Evolutionary conservation across 1,140 invertebrate species (phyloP).

Genomic region (Chironomus tepperi): DNA sequence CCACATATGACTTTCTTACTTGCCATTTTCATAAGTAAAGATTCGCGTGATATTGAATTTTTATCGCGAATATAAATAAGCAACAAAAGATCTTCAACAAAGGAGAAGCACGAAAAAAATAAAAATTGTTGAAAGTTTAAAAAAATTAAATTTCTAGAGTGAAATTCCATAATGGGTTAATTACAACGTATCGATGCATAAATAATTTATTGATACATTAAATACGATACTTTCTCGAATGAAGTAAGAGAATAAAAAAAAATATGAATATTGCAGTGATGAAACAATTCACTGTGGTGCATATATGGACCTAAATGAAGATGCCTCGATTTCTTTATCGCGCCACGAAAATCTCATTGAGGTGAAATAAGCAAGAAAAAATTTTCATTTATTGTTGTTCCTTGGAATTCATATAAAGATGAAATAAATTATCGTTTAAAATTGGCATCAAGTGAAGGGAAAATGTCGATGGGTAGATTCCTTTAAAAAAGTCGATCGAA

Average conservation of each 20-base stretch:
- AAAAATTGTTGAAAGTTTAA: neutral
- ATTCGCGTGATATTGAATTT: neutral
- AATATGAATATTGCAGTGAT: neutral
- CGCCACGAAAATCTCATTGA: neutral
- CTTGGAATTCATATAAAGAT: no score
- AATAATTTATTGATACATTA: slow-evolving; percentile 9
- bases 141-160: neutral
- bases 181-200: neutral
- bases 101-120: neutral
- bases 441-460: no score
- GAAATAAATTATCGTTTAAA: no score
- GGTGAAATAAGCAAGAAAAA: no score
- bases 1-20: no score
- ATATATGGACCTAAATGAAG: neutral
- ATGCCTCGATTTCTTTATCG: slow-evolving; percentile 5
- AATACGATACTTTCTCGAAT: neutral
- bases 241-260: neutral
- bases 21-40: no score
- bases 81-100: neutral
- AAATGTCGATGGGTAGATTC: no score
- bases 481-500: no score
- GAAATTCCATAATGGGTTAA: slow-evolving; percentile 8
- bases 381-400: no score
- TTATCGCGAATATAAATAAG: neutral
- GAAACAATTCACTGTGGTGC: neutral